A percentile compares a stretch with the other conserved stretches of the same genome.
Conservation (phyloP, 2,113 vertebrate genomes). For the Aspidoscelis tigris region DNA sequence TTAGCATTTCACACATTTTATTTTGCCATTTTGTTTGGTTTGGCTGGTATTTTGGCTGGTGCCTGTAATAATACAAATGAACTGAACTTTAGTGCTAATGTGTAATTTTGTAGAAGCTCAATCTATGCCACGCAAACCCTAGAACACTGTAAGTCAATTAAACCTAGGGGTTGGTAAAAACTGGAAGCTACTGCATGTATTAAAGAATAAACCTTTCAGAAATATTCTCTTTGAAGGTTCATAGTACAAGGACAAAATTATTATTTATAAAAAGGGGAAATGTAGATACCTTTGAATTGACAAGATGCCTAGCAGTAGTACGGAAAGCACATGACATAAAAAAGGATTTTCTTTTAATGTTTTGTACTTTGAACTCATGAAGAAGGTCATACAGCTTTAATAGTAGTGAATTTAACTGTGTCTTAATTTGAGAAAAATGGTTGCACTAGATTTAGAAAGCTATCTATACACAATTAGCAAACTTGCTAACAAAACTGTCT, state of each 20-base stretch:
- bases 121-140: too few relatives aligned
- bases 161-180: not conserved
- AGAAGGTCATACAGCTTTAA: constrained; percentile 9
- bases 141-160: not conserved
- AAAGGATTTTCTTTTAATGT: not conserved
- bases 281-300: constrained; percentile 8
- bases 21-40: too few relatives aligned
- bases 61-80: not conserved
- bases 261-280: constrained; percentile 19
- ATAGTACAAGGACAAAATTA: constrained; percentile 5
- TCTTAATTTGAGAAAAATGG: not conserved
- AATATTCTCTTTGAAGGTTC: constrained; percentile 6
- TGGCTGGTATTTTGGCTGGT: too few relatives aligned
- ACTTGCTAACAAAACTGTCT: not conserved
- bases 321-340: constrained; percentile 9
- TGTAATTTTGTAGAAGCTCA: not conserved
- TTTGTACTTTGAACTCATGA: constrained; percentile 27
- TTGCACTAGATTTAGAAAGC: not conserved
- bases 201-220: constrained; percentile 19
- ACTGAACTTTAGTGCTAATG: not conserved
- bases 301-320: not conserved
- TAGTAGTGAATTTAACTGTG: constrained; percentile 2
- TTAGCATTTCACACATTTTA: too few relatives aligned
- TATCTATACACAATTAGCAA: not conserved
- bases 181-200: constrained; percentile 6